Evolutionary conservation across 2,113 vertebrate species (phyloP), one percentile per base, ranked within the genome.

Genomic region (Vombatus ursinus): DNA sequence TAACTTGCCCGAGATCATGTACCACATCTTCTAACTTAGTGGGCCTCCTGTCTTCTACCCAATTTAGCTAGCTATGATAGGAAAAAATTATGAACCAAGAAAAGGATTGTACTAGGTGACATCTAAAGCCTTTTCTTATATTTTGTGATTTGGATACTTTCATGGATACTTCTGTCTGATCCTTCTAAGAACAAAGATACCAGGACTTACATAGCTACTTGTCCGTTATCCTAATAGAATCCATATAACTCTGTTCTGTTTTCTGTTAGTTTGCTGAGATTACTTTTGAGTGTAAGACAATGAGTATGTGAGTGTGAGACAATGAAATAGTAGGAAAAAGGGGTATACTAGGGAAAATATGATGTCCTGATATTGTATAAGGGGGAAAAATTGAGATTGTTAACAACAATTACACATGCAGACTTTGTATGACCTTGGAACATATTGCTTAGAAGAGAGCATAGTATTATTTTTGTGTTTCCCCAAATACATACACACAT

Each of bases 371-470:
- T 93, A 51, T 93, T 92, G 50, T 84, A 37, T 89, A 93, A 90
- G 95, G 91, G 97, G 95, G 91, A 97, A 97, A 96, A 93, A 57
- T 91, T 53, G 96, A 44, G 61, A 50, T 89, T 92, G 90, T 48
- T 44, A 93, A 77, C 50, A 44, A 57, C 92, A 95, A 97, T 95
- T 95, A 90, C 84, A 95, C 54, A 92, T 96, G 95, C 91, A 95
- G 89, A 97, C 92, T 92, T 96, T 61, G 1, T 68, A 77, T 44
- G 84, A 50, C 94, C 84, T 91, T 50, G 54, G n/a, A 93, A 50
- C 9, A 52, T 94, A 44, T 22, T 96, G 37, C 92, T 89, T 93
- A 2, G 95, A 92, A 68, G 93, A 92, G 11, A 97, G 37, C 50
- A 68, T 10, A 92, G n/a, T 93, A 22, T 90, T 93, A 92, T 50